Percentiles rank a stretch among this genome's conserved stretches.
Conservation (phyloP, 2,113 vertebrate species). For the Vicugna pacos region DNA sequence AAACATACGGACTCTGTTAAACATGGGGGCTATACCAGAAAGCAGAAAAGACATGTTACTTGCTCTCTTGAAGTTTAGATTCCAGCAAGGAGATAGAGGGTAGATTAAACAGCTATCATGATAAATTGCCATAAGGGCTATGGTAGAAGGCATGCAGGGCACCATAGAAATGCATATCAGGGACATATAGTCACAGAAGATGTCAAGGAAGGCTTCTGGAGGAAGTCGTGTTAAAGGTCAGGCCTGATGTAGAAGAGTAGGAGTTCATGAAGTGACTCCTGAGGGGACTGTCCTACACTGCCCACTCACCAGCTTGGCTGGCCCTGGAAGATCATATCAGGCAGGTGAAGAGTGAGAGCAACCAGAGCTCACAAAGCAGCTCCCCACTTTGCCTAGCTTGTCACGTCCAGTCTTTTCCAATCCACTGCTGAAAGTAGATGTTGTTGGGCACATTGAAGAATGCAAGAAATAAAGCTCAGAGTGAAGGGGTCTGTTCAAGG, state of each 20-base stretch:
- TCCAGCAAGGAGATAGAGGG: neutral
- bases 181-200: accelerated
- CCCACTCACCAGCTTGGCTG: no score
- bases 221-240: neutral
- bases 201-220: neutral
- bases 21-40: neutral
- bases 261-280: neutral
- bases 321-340: neutral
- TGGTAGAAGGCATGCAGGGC: neutral
- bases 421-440: neutral
- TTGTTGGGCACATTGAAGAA: neutral
- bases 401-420: neutral
- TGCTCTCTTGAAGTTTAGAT: neutral
- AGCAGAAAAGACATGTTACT: neutral
- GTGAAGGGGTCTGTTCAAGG: neutral
- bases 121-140: neutral
- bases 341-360: neutral
- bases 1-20: neutral
- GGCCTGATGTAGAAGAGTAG: neutral
- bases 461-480: neutral
- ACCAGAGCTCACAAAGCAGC: neutral
- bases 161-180: neutral
- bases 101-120: neutral
- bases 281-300: neutral
- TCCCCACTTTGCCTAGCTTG: neutral